Percentiles rank a stretch among this genome's conserved stretches.
These are phyloP conservation scores for Eunapius fragilis DNA, from an alignment of 37 sponge, comb jelly and placozoan species.

Conservation along the genomic window DNA sequence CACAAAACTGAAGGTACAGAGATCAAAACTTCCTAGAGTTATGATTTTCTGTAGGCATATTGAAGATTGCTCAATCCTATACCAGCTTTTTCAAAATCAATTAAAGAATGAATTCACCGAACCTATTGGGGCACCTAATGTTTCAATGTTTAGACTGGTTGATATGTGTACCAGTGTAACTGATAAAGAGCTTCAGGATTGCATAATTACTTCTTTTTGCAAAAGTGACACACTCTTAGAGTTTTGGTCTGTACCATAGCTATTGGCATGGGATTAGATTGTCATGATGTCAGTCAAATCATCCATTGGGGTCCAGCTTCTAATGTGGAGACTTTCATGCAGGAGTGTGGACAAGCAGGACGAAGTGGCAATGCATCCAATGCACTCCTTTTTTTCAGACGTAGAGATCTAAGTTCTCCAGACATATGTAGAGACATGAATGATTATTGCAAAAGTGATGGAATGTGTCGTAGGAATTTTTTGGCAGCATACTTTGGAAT, in stretches of 20 bases:
- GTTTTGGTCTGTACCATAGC: slow-evolving; percentile 28
- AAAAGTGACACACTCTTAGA: neutral
- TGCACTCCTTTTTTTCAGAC: neutral
- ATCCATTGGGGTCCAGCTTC: slow-evolving; percentile 12
- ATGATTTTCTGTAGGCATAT: too few relatives aligned
- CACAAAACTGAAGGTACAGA: too few relatives aligned
- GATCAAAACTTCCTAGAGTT: too few relatives aligned
- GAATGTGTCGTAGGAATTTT: too few relatives aligned
- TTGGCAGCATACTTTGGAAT: too few relatives aligned
- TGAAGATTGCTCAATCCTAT: too few relatives aligned
- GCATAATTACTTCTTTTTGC: slow-evolving; percentile 4
- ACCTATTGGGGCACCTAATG: slow-evolving; percentile 22
- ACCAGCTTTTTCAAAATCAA: too few relatives aligned
- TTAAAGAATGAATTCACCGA: too few relatives aligned
- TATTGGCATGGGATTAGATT: slow-evolving; percentile 25
- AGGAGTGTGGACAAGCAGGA: slow-evolving; percentile 21
- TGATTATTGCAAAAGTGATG: slow-evolving; percentile 1
- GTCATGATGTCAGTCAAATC: slow-evolving; percentile 9
- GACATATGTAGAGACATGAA: slow-evolving; percentile 1
- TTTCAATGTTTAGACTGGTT: slow-evolving; percentile 11
- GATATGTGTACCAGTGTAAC: slow-evolving; percentile 24
- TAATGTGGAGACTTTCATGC: slow-evolving; percentile 10
- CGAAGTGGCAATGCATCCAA: too few relatives aligned
- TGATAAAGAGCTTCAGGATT: neutral
- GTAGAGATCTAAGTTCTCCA: neutral